These are phyloP conservation scores for Corapipo altera DNA, from an alignment of 2,113 vertebrate species.

Conservation along the genomic window DNA sequence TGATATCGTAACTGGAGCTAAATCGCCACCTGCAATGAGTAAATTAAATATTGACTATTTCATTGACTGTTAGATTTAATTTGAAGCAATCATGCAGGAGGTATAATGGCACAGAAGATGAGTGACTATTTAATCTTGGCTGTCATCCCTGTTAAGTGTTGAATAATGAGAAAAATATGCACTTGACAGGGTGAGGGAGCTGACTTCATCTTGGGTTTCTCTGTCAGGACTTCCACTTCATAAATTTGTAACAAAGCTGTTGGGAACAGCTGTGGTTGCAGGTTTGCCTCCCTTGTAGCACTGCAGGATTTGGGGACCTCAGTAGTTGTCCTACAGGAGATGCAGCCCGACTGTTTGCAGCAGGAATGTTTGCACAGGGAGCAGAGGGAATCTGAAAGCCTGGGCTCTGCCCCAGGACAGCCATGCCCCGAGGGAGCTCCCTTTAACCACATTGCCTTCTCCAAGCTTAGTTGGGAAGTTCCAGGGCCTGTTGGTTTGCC, in stretches of 20 bases:
- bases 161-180: conserved; percentile 70
- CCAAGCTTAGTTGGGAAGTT: not conserved
- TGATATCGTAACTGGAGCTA: conserved; percentile 9
- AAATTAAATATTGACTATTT: conserved; percentile 86
- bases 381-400: fast-evolving
- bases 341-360: not conserved
- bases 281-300: not conserved
- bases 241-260: not conserved
- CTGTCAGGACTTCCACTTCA: conserved; percentile 34
- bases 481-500: not conserved
- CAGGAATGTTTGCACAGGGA: not conserved
- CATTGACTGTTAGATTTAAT: conserved; percentile 84
- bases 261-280: not conserved
- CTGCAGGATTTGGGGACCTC: not conserved
- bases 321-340: not conserved
- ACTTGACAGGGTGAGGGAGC: conserved; percentile 21
- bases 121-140: conserved; percentile 62
- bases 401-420: not conserved
- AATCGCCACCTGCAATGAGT: conserved; percentile 79
- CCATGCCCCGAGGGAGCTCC: not conserved
- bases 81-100: conserved; percentile 79
- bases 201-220: conserved; percentile 46
- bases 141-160: conserved; percentile 60
- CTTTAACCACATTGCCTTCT: not conserved
- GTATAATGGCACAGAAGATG: conserved; percentile 67